Percentiles rank a stretch among this genome's conserved stretches.
These are phyloP conservation scores for Catharus fuscescens DNA, from an alignment of 2,113 vertebrate genomes.

Conservation along the genomic window DNA sequence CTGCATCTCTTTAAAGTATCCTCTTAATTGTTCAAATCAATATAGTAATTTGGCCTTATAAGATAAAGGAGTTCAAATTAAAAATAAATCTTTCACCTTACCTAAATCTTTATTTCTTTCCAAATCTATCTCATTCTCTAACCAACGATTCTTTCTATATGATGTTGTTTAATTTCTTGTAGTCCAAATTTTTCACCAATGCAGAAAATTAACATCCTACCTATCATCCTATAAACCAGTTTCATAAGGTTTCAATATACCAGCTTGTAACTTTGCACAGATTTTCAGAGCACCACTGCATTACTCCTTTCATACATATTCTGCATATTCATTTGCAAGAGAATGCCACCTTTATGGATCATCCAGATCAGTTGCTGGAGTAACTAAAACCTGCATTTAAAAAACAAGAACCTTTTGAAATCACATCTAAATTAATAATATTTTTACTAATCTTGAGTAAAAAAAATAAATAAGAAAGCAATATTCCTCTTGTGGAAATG, in stretches of 20 bases:
- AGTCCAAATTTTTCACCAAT: neutral
- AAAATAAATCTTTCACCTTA: neutral
- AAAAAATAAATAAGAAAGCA: rapidly evolving
- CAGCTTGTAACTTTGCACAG: neutral
- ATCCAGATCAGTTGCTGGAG: neutral
- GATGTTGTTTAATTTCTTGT: neutral
- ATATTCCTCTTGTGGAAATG: neutral
- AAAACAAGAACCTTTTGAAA: neutral
- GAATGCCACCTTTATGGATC: neutral
- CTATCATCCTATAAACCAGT: neutral
- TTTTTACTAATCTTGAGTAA: neutral
- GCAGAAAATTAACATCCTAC: neutral
- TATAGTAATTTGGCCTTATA: neutral
- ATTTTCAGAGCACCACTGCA: neutral
- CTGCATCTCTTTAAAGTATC: neutral
- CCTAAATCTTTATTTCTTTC: neutral
- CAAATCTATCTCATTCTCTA: neutral
- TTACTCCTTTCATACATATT: neutral
- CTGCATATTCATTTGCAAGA: neutral
- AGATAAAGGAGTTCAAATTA: neutral
- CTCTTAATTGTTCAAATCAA: neutral
- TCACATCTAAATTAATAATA: neutral
- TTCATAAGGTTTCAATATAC: neutral
- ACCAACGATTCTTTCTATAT: neutral
- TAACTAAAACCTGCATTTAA: neutral